Evolutionary conservation across 2,888 invertebrate genomes (phyloP).

Genomic region (Athalia cordata): DNA sequence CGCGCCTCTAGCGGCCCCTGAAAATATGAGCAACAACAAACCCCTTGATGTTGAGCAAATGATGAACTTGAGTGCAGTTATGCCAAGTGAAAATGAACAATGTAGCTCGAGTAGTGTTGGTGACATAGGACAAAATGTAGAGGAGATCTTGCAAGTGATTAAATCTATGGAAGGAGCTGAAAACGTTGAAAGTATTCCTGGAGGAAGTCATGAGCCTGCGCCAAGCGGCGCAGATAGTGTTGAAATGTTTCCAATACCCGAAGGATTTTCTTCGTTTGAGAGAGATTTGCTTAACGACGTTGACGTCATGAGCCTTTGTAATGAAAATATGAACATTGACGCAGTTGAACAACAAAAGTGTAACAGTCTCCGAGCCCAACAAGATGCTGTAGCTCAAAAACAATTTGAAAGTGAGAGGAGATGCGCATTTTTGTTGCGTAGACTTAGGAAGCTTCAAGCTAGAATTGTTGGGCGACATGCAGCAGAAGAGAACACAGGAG

Average conservation of each 20-base stretch:
- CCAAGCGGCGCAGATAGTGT: constrained; percentile 54
- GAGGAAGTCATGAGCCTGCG: constrained; percentile 54
- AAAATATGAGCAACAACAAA: constrained; percentile 56
- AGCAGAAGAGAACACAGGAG: constrained; percentile 85
- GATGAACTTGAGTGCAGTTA: constrained; percentile 62
- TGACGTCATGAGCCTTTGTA: constrained; percentile 67
- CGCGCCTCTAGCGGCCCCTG: constrained; percentile 60
- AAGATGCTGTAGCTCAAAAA: constrained; percentile 67
- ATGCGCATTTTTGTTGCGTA: constrained; percentile 82
- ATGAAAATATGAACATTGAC: constrained; percentile 64
- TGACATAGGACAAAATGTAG: constrained; percentile 78
- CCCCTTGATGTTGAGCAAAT: constrained; percentile 64
- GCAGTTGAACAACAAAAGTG: constrained; percentile 47
- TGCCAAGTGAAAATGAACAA: constrained; percentile 50
- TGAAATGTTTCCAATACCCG: constrained; percentile 68
- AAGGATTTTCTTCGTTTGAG: constrained; percentile 67
- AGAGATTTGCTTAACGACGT: constrained; percentile 69
- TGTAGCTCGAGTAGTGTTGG: constrained; percentile 71
- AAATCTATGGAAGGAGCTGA: constrained; percentile 81
- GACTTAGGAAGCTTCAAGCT: constrained; percentile 86
- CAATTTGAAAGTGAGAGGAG: constrained; percentile 82
- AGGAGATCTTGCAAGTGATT: constrained; percentile 84
- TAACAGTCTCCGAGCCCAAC: constrained; percentile 59
- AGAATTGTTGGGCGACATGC: constrained; percentile 85
- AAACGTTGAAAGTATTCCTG: constrained; percentile 56